A percentile compares a stretch with the other conserved stretches of the same genome.
phyloP scores from a whole-genome alignment of 2,888 invertebrate species.

The Dendrolimus houi region DNA sequence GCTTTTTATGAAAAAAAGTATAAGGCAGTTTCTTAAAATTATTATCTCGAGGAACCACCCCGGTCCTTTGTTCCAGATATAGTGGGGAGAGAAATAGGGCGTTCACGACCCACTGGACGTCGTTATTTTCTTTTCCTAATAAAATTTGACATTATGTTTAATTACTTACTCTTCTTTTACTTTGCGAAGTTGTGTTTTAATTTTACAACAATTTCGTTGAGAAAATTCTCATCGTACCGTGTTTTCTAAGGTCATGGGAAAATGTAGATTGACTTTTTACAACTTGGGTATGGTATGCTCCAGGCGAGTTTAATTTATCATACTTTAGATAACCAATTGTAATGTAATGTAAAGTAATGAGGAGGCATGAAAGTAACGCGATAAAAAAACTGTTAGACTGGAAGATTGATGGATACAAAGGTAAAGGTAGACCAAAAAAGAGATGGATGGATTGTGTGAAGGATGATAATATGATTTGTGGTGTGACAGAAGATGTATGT shows the following conservation, averaged over 20 bases:
- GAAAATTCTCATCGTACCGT: background rate
- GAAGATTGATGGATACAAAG: too few relatives aligned
- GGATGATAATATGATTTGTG: too few relatives aligned
- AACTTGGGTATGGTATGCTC: too few relatives aligned
- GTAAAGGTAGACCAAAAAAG: too few relatives aligned
- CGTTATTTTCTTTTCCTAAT: conserved; percentile 34
- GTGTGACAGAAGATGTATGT: too few relatives aligned
- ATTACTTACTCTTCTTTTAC: conserved; percentile 15
- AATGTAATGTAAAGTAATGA: too few relatives aligned
- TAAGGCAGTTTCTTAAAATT: conserved; percentile 48
- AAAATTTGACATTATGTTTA: conserved; percentile 29
- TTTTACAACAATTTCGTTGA: conserved; percentile 1
- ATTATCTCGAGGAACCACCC: conserved; percentile 40
- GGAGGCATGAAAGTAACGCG: too few relatives aligned
- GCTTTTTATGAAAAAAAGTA: conserved; percentile 52
- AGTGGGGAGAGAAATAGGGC: conserved; percentile 28
- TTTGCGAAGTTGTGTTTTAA: conserved; percentile 1
- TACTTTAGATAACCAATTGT: too few relatives aligned
- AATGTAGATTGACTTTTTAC: too few relatives aligned
- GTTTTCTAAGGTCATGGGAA: background rate
- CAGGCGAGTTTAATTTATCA: too few relatives aligned
- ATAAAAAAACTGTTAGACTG: too few relatives aligned
- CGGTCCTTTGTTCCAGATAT: conserved; percentile 36
- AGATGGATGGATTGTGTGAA: too few relatives aligned
- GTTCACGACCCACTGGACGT: conserved; percentile 25